A percentile compares a stretch with the other conserved stretches of the same genome.
These are phyloP conservation scores for Zoroaster sp. DNA, from an alignment of 53 echinoderm and acorn worm genomes.

Conservation along the genomic window DNA sequence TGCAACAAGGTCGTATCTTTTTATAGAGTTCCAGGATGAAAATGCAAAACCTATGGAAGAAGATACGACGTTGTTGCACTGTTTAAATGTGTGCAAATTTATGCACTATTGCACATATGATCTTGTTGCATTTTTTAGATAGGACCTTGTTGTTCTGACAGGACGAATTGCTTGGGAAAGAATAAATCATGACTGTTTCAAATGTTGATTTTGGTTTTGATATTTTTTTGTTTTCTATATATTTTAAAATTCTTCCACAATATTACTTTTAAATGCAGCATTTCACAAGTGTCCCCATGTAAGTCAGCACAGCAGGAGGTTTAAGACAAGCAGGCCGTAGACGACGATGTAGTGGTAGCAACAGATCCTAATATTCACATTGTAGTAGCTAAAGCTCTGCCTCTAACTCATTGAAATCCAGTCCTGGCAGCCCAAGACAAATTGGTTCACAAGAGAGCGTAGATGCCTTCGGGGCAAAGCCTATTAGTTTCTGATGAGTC, in stretches of 20 bases:
- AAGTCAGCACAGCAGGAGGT: slow-evolving; percentile 87
- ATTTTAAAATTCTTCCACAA: too few species aligned
- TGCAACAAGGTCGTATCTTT: too few species aligned
- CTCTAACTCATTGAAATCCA: slow-evolving; percentile 93
- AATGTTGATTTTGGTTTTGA: too few species aligned
- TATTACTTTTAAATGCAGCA: slow-evolving; percentile 36
- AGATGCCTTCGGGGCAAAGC: slow-evolving; percentile 83
- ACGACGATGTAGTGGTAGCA: slow-evolving; percentile 93
- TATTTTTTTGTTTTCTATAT: not conserved
- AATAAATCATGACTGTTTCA: too few species aligned
- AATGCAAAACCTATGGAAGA: too few species aligned
- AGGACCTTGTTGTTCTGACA: too few species aligned
- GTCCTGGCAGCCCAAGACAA: slow-evolving; percentile 84
- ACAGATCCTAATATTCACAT: slow-evolving; percentile 92
- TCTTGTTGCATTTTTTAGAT: too few species aligned
- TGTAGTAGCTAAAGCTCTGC: slow-evolving; percentile 90
- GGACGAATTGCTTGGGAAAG: too few species aligned
- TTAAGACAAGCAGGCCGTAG: slow-evolving; percentile 77
- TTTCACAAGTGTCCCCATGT: slow-evolving; percentile 89
- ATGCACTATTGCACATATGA: too few species aligned
- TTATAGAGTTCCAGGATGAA: too few species aligned
- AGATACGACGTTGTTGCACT: too few species aligned
- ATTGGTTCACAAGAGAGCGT: slow-evolving; percentile 89
- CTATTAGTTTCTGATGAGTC: slow-evolving; percentile 73
- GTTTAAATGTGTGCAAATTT: too few species aligned